These are phyloP conservation scores for Notarius quadriscutis DNA, from an alignment of 2,113 vertebrate species.

Conservation along the genomic window DNA sequence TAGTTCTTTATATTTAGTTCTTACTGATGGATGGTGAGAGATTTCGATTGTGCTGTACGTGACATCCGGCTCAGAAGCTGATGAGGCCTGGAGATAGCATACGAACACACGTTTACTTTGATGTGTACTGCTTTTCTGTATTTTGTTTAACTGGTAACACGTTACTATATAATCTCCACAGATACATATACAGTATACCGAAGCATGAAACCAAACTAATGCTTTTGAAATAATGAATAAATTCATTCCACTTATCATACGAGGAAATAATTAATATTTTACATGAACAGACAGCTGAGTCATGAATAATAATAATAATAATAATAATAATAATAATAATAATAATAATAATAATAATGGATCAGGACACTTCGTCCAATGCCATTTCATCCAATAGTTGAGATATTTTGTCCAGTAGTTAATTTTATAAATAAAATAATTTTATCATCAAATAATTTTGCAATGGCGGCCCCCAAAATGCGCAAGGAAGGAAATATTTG, in stretches of 20 bases:
- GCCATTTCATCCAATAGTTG: too few relatives aligned
- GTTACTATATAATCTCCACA: background rate
- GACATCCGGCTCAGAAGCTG: background rate
- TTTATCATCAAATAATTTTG: too few relatives aligned
- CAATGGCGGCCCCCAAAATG: too few relatives aligned
- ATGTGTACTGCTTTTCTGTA: background rate
- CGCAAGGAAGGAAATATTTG: too few relatives aligned
- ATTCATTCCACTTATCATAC: background rate
- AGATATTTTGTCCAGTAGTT: too few relatives aligned
- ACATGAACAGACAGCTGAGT: too few relatives aligned
- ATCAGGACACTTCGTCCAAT: too few relatives aligned
- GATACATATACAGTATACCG: background rate
- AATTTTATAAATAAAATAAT: too few relatives aligned
- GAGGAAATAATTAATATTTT: background rate
- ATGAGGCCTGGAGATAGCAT: conserved; percentile 9
- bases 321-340: background rate
- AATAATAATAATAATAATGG: too few relatives aligned
- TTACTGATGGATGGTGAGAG: background rate
- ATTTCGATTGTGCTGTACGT: conserved; percentile 17
- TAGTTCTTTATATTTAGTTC: background rate
- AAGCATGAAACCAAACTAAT: background rate
- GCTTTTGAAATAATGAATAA: background rate
- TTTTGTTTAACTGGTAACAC: background rate
- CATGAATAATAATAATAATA: background rate
- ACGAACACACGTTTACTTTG: background rate